These are phyloP conservation scores for Syngnathus floridae DNA, from an alignment of 2,113 vertebrate species.

Conservation along the genomic window DNA sequence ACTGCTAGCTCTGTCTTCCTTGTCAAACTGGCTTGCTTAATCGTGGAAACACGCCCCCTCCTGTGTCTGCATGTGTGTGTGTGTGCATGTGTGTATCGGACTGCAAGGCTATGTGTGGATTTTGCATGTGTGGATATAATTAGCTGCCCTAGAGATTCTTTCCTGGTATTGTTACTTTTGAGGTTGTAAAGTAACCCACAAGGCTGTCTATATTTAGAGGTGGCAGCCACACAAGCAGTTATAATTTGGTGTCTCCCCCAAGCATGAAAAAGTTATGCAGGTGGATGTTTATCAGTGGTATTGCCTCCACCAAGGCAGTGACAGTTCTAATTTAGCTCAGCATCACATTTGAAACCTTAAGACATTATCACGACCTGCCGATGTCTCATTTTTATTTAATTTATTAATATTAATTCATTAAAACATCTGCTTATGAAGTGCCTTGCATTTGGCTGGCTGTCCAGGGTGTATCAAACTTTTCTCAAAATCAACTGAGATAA, in stretches of 20 bases:
- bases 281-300: not conserved
- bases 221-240: slow-evolving; percentile 22
- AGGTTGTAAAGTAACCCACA: slow-evolving; percentile 47
- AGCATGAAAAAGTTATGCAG: slow-evolving; percentile 14
- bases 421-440: not conserved
- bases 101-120: slow-evolving; percentile 3
- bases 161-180: slow-evolving; percentile 59
- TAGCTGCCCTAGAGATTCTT: slow-evolving; percentile 44
- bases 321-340: not conserved
- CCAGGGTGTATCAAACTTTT: not conserved
- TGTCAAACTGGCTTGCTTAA: slow-evolving; percentile 22
- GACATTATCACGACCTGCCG: not conserved
- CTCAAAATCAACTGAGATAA: no score
- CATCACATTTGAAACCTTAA: not conserved
- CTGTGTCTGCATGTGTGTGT: not conserved
- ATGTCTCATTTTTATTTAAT: not conserved
- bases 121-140: slow-evolving; percentile 39
- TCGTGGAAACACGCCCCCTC: slow-evolving; percentile 21
- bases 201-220: slow-evolving; percentile 54
- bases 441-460: no score
- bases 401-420: not conserved
- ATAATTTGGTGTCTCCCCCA: slow-evolving; percentile 34
- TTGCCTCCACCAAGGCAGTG: not conserved
- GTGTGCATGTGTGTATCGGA: not conserved
- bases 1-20: slow-evolving; percentile 18